Percentiles rank a stretch among this genome's conserved stretches.
phyloP scores from a whole-genome alignment of 1,140 invertebrate genomes.

The Panulirus ornatus region DNA sequence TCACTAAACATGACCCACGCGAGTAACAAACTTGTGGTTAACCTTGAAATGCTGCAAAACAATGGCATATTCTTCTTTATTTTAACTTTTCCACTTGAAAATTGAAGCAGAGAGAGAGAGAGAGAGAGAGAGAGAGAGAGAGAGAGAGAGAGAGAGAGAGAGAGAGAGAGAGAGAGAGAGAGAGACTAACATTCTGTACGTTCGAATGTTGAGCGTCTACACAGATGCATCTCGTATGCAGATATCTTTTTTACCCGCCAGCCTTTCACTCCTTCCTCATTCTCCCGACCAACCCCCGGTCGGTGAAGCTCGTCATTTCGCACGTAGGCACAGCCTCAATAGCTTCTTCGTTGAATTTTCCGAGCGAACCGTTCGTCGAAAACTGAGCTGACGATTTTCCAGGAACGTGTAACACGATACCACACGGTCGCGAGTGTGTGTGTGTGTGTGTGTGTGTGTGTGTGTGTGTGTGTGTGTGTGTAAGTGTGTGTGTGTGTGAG shows the following conservation, averaged over 20 bases:
- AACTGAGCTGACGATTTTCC: constrained; percentile 32
- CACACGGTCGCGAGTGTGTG: not conserved
- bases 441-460: constrained; percentile 4
- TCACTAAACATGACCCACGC: too few relatives aligned
- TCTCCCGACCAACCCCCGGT: not conserved
- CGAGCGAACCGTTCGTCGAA: constrained; percentile 17
- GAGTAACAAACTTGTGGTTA: too few relatives aligned
- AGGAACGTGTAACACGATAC: constrained; percentile 4
- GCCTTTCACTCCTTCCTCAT: not conserved
- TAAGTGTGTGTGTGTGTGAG: not conserved
- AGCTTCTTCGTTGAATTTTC: constrained; percentile 29
- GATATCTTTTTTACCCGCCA: not conserved
- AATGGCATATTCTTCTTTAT: too few relatives aligned
- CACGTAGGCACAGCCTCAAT: constrained; percentile 6
- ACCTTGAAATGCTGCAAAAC: too few relatives aligned
- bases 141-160: constrained; percentile 20
- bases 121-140: constrained; percentile 25
- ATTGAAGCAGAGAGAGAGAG: not conserved
- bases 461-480: not conserved
- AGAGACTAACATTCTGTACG: too few relatives aligned
- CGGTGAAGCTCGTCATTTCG: constrained; percentile 14
- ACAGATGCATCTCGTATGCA: too few relatives aligned
- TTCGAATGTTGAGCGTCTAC: too few relatives aligned
- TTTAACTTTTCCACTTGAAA: too few relatives aligned
- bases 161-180: constrained; percentile 24